These are phyloP conservation scores for Abramis brama DNA, from an alignment of 2,113 vertebrate species.

Conservation along the genomic window DNA sequence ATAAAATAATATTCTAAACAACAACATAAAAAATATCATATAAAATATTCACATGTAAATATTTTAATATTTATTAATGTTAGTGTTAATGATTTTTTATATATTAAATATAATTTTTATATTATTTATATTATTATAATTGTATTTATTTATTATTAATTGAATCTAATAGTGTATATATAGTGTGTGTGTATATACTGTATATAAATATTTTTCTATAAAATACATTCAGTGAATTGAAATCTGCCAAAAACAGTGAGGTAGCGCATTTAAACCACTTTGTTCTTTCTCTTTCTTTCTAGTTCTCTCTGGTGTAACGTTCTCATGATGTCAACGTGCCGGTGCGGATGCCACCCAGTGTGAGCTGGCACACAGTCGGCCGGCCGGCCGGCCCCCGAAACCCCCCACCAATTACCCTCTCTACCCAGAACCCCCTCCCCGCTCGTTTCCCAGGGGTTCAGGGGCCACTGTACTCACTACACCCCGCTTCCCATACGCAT, in stretches of 20 bases:
- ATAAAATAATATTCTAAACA: not conserved
- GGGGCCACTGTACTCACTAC: slow-evolving; percentile 45
- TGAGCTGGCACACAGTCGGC: slow-evolving; percentile 44
- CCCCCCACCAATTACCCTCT: slow-evolving; percentile 30
- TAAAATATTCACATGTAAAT: not conserved
- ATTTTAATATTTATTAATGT: not conserved
- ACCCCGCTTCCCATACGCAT: slow-evolving; percentile 40
- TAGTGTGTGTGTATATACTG: too few relatives aligned
- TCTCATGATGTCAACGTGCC: slow-evolving; percentile 41
- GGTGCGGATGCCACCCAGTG: slow-evolving; percentile 38
- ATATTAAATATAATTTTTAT: too few relatives aligned
- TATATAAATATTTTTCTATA: not conserved
- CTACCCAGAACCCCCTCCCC: slow-evolving; percentile 29
- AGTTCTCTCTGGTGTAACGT: slow-evolving; percentile 4
- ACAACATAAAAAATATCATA: not conserved
- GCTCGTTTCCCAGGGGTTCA: slow-evolving; percentile 43
- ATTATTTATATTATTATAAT: too few relatives aligned
- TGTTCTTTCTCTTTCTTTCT: not conserved
- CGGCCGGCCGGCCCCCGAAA: not conserved
- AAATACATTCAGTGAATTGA: not conserved
- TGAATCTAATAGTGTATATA: too few relatives aligned
- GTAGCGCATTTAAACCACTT: not conserved
- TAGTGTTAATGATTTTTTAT: too few relatives aligned
- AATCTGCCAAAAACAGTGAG: not conserved
- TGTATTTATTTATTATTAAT: too few relatives aligned